phyloP scores from a whole-genome alignment of 2,888 invertebrate species.

The Artemia sinica region DNA sequence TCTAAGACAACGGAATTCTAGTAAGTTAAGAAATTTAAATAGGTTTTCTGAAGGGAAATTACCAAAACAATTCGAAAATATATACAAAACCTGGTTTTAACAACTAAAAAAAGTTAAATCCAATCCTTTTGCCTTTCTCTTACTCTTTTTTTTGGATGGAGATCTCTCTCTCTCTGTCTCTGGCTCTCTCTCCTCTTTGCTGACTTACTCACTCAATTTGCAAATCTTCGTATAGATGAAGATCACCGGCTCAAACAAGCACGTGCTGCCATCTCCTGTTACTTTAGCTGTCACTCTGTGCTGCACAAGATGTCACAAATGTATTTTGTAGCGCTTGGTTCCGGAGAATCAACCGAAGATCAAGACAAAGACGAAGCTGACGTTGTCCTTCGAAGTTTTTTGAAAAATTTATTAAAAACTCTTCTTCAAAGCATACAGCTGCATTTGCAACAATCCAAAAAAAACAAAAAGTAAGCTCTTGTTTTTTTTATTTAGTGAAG shows the following conservation, averaged over 20 bases:
- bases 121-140: not conserved
- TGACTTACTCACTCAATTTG: not conserved
- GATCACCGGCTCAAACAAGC: not conserved
- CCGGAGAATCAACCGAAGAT: not conserved
- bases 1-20: too few species aligned
- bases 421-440: constrained; percentile 9
- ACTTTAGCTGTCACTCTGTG: not conserved
- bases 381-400: not conserved
- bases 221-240: not conserved
- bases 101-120: not conserved
- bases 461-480: not conserved
- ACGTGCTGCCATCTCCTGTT: constrained; percentile 6
- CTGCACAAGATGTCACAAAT: not conserved
- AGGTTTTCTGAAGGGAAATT: too few species aligned
- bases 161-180: not conserved
- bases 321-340: not conserved
- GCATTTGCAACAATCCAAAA: not conserved
- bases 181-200: not conserved
- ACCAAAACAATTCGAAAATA: too few species aligned
- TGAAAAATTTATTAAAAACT: not conserved
- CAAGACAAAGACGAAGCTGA: not conserved
- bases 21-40: too few species aligned
- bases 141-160: not conserved
- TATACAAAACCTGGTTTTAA: too few species aligned
- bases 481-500: not conserved